These are phyloP conservation scores for Cryptophagus acutangulus DNA, from an alignment of 2,888 invertebrate species.

Conservation along the genomic window DNA sequence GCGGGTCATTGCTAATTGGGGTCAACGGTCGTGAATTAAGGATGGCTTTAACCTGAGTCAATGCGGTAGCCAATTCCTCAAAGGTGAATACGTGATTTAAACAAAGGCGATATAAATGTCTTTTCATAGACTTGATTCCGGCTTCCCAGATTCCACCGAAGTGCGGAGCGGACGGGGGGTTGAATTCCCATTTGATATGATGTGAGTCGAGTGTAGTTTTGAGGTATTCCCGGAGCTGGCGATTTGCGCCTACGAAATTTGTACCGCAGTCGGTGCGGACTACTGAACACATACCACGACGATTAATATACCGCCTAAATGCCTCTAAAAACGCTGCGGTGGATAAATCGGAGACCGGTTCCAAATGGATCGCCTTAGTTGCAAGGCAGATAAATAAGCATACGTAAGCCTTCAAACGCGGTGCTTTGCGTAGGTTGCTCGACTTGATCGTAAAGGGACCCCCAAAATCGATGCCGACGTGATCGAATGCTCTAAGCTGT, in stretches of 20 bases:
- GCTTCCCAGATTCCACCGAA: conserved; percentile 24
- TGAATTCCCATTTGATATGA: conserved; percentile 18
- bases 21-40: conserved; percentile 31
- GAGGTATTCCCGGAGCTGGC: conserved; percentile 12
- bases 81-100: conserved; percentile 24
- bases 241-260: conserved; percentile 22
- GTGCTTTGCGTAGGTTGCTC: too few species aligned
- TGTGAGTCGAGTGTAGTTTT: conserved; percentile 5
- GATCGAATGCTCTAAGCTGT: conserved; percentile 14
- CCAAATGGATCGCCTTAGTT: conserved; percentile 29
- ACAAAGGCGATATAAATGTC: conserved; percentile 19
- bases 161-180: conserved; percentile 18
- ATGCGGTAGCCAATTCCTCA: conserved; percentile 29
- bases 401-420: conserved; percentile 22
- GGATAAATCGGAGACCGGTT: conserved; percentile 24
- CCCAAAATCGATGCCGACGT: conserved; percentile 15
- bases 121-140: conserved; percentile 14
- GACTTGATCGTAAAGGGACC: conserved; percentile 14
- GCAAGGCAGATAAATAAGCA: conserved; percentile 17
- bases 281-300: conserved; percentile 23
- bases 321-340: conserved; percentile 26
- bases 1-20: conserved; percentile 15
- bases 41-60: conserved; percentile 27
- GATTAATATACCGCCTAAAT: conserved; percentile 25
- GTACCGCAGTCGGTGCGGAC: conserved; percentile 29